Evolutionary conservation across 2,797 vertebrate species (phyloP), one percentile per base, ranked within the genome.

Genomic region (Serranus cabrilla): DNA sequence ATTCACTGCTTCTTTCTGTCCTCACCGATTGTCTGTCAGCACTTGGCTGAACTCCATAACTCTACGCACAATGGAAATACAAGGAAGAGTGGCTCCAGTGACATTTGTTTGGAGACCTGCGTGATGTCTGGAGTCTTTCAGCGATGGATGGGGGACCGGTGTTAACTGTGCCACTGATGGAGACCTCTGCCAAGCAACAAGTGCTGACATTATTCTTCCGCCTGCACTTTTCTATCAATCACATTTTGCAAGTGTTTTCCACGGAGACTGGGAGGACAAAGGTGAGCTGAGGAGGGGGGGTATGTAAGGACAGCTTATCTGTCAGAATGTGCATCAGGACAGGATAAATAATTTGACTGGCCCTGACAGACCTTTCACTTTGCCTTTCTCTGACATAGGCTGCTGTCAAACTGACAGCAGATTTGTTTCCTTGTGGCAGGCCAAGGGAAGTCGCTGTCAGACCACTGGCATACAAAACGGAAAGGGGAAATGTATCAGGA

Each of bases 51-150:
- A 83, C 84, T 87, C 83, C 61, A 40, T 37, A 81, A 74, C 71
- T 42, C 40, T 4, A 6, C 8, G 17, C 51, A 77, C 76, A 77
- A 76, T 61, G 67, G 70, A 85, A 82, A 87, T 46, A 83, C 66
- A 79, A 74, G 80, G 56, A 62, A 74, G 78, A 80, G 62, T 81
- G 87, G 85, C 81, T 90, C 76, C 27, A 39, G 73, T 93, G 94
- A 87, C 92, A 93, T 92, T 91, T 92, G 83, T 92, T 92, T 89
- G 89, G 84, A 83, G 82, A 76, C 89, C 79, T 79, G 70, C 62
- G 66, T 74, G 78, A 91, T 83, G 82, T 87, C 89, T 74, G 72
- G 73, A 77, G 79, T 66, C 69, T 82, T 62, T 55, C 56, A 2
- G 20, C 75, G 25, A 76, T 76, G 81, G 84, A 90, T 80, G 81